phyloP scores from a whole-genome alignment of 2,888 invertebrate genomes.

The Eurytoma californica region DNA sequence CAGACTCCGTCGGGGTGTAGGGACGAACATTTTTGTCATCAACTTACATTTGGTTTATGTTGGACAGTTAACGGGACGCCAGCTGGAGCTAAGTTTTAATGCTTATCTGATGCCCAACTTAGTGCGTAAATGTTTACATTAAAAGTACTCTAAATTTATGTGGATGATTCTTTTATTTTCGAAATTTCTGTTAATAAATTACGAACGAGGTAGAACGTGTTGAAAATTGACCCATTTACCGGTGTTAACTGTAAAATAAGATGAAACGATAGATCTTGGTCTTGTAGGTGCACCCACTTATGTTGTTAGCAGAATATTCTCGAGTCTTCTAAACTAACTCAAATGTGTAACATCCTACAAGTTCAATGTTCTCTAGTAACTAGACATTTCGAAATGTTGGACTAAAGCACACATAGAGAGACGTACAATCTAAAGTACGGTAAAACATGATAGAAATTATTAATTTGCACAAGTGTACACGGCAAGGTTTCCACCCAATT shows the following conservation, averaged over 20 bases:
- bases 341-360: conserved; percentile 23
- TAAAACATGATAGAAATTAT: too few relatives aligned
- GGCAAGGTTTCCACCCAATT: conserved; percentile 16
- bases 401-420: too few relatives aligned
- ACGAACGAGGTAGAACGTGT: neutral
- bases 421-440: too few relatives aligned
- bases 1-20: too few relatives aligned
- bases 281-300: neutral
- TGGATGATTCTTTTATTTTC: too few relatives aligned
- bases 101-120: too few relatives aligned
- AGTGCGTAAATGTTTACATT: too few relatives aligned
- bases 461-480: neutral
- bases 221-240: neutral
- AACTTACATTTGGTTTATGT: too few relatives aligned
- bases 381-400: neutral
- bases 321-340: neutral
- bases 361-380: neutral
- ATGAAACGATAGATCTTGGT: neutral
- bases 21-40: neutral
- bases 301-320: too few relatives aligned
- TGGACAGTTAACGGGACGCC: too few relatives aligned
- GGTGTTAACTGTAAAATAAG: conserved; percentile 5
- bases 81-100: too few relatives aligned
- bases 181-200: neutral
- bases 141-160: too few relatives aligned